Evolutionary conservation across 2,797 vertebrate species (phyloP).

Genomic region (Phrynocephalus vlangalii): DNA sequence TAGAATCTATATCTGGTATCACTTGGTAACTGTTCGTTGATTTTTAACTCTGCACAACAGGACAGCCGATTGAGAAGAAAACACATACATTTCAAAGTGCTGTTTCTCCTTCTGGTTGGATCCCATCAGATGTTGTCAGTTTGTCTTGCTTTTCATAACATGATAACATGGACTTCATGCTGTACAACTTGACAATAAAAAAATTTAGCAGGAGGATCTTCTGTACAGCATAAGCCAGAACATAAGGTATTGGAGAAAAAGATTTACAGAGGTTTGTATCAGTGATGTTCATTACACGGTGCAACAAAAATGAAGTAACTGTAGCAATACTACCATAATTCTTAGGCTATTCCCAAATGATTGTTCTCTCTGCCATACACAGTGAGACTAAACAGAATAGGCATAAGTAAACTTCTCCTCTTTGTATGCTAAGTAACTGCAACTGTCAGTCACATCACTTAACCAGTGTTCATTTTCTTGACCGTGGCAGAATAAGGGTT

Average conservation of each 20-base stretch:
- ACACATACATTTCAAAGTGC: too few species aligned
- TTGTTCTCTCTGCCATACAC: conserved; percentile 2
- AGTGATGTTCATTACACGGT: neutral
- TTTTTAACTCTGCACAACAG: neutral
- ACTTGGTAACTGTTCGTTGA: neutral
- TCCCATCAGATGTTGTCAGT: too few species aligned
- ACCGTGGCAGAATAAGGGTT: neutral
- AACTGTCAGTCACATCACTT: neutral
- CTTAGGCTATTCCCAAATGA: conserved; percentile 5
- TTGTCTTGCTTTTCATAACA: too few species aligned
- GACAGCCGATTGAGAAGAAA: too few species aligned
- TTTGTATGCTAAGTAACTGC: neutral
- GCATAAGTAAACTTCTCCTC: neutral
- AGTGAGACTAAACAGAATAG: neutral
- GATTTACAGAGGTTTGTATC: neutral
- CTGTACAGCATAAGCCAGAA: neutral
- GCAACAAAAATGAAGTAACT: neutral
- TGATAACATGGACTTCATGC: neutral
- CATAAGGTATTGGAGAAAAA: neutral
- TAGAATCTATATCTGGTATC: neutral
- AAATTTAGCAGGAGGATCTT: neutral
- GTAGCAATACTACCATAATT: neutral
- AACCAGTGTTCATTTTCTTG: conserved; percentile 9
- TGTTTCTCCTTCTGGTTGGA: too few species aligned
- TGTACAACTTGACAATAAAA: neutral